These are phyloP conservation scores for Cephus sareptanus DNA, from an alignment of 2,888 invertebrate genomes.

Conservation along the genomic window DNA sequence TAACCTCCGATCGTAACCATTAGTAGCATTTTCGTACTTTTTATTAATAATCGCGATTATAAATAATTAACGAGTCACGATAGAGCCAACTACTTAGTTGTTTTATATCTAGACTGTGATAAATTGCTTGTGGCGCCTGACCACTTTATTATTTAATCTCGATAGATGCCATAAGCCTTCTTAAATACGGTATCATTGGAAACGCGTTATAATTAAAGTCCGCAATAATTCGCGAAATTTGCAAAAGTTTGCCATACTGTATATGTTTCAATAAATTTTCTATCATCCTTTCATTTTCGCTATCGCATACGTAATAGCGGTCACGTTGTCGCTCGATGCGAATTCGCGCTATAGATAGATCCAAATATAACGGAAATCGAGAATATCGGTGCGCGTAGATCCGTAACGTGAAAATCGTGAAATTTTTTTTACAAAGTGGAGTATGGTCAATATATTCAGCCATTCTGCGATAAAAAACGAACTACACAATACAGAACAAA, in stretches of 20 bases:
- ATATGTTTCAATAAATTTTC: no score
- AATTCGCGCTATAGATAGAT: neutral
- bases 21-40: conserved; percentile 12
- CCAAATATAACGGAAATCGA: neutral
- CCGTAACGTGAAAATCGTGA: neutral
- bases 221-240: no score
- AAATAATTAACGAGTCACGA: neutral
- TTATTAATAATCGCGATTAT: conserved; percentile 8
- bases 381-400: neutral
- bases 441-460: neutral
- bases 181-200: neutral
- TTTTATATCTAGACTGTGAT: neutral
- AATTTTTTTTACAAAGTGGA: neutral
- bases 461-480: neutral
- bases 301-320: no score
- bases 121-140: neutral
- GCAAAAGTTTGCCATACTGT: no score
- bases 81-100: neutral
- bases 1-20: conserved; percentile 19
- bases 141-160: neutral
- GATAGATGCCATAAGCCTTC: neutral
- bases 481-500: neutral
- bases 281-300: no score
- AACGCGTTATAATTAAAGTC: neutral
- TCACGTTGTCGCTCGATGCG: no score